Conservation (phyloP, 2,888 invertebrate genomes). For the Fragum sueziense region DNA sequence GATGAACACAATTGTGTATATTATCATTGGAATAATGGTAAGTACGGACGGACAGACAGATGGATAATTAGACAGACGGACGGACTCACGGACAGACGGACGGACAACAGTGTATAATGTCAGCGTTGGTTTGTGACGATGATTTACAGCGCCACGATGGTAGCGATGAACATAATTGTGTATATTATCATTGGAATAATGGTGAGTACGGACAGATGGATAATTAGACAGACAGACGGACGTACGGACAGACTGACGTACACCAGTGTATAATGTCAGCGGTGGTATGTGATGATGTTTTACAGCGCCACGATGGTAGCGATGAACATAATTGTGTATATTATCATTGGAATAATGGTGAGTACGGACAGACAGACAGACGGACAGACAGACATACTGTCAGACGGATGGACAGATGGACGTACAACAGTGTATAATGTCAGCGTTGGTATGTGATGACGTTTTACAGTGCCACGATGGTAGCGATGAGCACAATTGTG, state of each 20-base stretch:
- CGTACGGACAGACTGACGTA: background rate
- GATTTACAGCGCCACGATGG: conserved; percentile 74
- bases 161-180: conserved; percentile 69
- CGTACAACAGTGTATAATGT: conserved; percentile 67
- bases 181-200: conserved; percentile 37
- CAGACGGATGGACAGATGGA: too few species aligned
- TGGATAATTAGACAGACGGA: too few species aligned
- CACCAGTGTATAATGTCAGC: background rate
- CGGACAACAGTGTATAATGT: conserved; percentile 67
- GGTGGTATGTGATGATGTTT: background rate
- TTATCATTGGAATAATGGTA: conserved; percentile 43
- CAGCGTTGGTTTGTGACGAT: conserved; percentile 63
- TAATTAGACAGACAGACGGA: background rate
- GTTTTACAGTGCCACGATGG: conserved; percentile 74
- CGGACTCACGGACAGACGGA: too few species aligned
- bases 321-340: too few species aligned
- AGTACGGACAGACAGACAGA: too few species aligned
- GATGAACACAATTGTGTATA: conserved; percentile 67
- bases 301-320: too few species aligned
- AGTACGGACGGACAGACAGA: background rate
- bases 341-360: too few species aligned
- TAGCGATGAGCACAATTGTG: conserved; percentile 69
- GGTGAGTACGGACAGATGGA: conserved; percentile 25
- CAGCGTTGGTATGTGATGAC: conserved; percentile 63
- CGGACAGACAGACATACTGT: too few species aligned